Evolutionary conservation across 2,888 invertebrate species (phyloP).

Genomic region (Stictocephala bisonia): DNA sequence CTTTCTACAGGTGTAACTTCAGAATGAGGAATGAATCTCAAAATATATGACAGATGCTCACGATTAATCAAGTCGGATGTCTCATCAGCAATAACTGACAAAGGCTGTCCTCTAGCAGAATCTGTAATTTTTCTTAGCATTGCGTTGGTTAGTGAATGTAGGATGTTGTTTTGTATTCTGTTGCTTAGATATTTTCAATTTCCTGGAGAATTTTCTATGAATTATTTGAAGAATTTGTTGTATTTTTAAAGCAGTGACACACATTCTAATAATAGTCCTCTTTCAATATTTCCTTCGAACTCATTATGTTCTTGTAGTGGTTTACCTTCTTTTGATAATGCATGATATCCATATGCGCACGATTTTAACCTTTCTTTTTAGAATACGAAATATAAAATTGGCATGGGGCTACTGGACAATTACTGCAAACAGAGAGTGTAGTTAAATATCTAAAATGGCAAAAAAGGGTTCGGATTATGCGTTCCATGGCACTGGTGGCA

Average conservation of each 20-base stretch:
- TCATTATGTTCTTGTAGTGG: not conserved
- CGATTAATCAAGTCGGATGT: not conserved
- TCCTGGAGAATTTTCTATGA: not conserved
- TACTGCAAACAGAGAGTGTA: no score
- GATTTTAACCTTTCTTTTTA: no score
- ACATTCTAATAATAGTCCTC: not conserved
- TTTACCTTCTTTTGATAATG: not conserved
- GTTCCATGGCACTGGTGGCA: no score
- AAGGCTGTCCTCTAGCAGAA: not conserved
- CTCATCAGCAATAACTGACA: not conserved
- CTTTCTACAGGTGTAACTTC: not conserved
- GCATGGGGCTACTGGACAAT: no score
- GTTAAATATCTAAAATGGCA: no score
- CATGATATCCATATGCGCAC: not conserved
- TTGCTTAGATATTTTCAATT: not conserved
- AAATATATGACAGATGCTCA: not conserved
- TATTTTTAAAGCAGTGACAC: not conserved
- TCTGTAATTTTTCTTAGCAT: not conserved
- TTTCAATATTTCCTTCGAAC: not conserved
- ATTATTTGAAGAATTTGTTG: not conserved
- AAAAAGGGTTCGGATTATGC: no score
- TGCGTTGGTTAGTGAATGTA: not conserved
- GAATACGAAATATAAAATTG: no score
- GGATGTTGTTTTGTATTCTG: not conserved
- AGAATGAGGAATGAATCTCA: not conserved